phyloP scores from a whole-genome alignment of 2,113 vertebrate genomes.

The Atherinomorus stipes region DNA sequence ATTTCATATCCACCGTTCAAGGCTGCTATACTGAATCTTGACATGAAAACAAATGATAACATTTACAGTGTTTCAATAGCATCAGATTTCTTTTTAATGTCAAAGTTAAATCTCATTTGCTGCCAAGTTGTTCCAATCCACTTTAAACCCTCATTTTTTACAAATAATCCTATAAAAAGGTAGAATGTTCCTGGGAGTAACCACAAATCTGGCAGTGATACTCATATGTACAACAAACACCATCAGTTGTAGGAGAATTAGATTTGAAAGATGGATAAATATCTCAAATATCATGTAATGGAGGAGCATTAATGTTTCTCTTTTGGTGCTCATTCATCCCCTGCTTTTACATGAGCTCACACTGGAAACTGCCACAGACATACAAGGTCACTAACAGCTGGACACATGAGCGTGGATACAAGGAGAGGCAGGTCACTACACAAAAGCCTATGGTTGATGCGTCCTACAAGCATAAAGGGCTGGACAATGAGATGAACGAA shows the following conservation, averaged over 20 bases:
- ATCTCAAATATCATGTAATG: slow-evolving; percentile 27
- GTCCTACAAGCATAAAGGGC: slow-evolving; percentile 39
- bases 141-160: not conserved
- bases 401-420: slow-evolving; percentile 7
- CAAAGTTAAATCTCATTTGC: not conserved
- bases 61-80: not conserved
- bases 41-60: no score
- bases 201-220: not conserved
- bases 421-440: slow-evolving; percentile 14
- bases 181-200: not conserved
- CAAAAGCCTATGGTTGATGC: slow-evolving; percentile 20
- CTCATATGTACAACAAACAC: not conserved
- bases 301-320: not conserved
- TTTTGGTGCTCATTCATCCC: not conserved
- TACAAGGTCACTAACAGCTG: slow-evolving; percentile 19
- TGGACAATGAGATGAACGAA: slow-evolving; percentile 27
- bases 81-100: not conserved
- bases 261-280: slow-evolving; percentile 23
- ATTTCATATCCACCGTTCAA: no score
- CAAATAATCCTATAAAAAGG: slow-evolving; percentile 15
- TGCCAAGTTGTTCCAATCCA: not conserved
- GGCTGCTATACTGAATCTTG: no score
- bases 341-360: not conserved
- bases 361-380: not conserved
- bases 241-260: slow-evolving; percentile 16